A percentile compares a stretch with the other conserved stretches of the same genome.
Evolutionary conservation across 2,888 invertebrate species (phyloP).

Genomic region (Coelopa pilipes): DNA sequence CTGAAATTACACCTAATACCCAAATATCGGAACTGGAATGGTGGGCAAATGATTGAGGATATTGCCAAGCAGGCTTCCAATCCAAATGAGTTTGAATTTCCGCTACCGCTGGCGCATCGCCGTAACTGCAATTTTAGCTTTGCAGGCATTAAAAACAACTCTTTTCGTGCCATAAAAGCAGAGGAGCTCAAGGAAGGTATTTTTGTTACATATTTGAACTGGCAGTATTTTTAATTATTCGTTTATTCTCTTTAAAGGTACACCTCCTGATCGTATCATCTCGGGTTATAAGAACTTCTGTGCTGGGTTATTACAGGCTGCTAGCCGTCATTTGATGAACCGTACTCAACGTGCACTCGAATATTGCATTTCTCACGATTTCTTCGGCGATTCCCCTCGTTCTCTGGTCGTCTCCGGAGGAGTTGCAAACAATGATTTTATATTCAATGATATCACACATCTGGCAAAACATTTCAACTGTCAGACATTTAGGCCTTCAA

Average conservation of each 20-base stretch:
- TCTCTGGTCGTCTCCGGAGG: conserved; percentile 89
- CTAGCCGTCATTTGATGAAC: conserved; percentile 82
- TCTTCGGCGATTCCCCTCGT: conserved; percentile 71
- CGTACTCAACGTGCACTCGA: conserved; percentile 86
- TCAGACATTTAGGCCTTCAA: conserved; percentile 80
- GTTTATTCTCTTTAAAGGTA: conserved; percentile 56
- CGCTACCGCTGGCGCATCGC: conserved; percentile 72
- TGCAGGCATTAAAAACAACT: conserved; percentile 79
- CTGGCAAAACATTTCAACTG: conserved; percentile 76
- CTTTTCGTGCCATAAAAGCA: conserved; percentile 68
- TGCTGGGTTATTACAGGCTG: conserved; percentile 81
- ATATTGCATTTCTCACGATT: conserved; percentile 72
- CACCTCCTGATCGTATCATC: conserved; percentile 77
- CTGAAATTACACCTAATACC: conserved; percentile 83
- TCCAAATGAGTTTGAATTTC: conserved; percentile 74
- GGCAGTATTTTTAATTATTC: not conserved
- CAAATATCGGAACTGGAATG: conserved; percentile 75
- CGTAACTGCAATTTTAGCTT: conserved; percentile 93
- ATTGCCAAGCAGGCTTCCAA: conserved; percentile 78
- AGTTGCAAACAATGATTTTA: conserved; percentile 91
- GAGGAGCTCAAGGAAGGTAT: conserved; percentile 70
- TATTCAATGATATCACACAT: conserved; percentile 76
- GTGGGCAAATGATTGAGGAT: conserved; percentile 87
- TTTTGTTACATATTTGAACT: not conserved
- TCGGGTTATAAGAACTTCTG: conserved; percentile 84